Base-by-base conservation (phyloP, 1,140 invertebrate species). In the Trichonephila inaurata region DNA sequence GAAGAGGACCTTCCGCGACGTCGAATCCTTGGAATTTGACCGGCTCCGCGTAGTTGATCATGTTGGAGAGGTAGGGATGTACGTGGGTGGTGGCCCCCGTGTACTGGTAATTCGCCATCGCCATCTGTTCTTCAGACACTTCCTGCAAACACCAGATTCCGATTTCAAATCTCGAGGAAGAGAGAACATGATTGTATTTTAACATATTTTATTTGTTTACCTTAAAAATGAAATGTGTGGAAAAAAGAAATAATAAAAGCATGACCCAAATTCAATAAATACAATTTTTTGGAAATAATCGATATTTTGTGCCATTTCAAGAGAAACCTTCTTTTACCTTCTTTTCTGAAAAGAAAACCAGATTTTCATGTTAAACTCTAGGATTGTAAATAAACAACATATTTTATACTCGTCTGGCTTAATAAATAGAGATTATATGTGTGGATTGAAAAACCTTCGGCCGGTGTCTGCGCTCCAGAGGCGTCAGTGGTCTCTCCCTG, bases 41-140 rank as follows among this genome's bases (percentile, higher is more conserved):
- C 6, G 99, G 99, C 96, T 99, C 99, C 86, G 99, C 98, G 96
- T 99, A 99, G 97, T 99, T 99, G 95, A 99, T 98, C 97, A 99
- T 98, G 69, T 98, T 99, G 44, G 99, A 99, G 1, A 99, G 97
- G 97, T 98, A 99, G 21, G 99, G 99, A 96, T 99, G 99, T 81
- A 99, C 99, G 96, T 99, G 99, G 77, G 98, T 99, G 18, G 99
- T 99, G 90, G 99, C 99, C 62, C 99, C 98, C 1, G 98, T 99
- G 96, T 99, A 99, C 94, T 97, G 97, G 94, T 97, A 97, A 85
- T 96, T 96, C 2, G 96, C 96, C 95, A 97, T 96, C 69, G 96
- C 96, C 93, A 96, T 95, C 94, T 97, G 97, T 94, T 97, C 97
- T 95, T 97, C 97, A 62, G 92, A 89, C 16, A 83, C 92, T 58